Conservation (phyloP, 1,140 invertebrate species). For the Drosophila eugracilis region DNA sequence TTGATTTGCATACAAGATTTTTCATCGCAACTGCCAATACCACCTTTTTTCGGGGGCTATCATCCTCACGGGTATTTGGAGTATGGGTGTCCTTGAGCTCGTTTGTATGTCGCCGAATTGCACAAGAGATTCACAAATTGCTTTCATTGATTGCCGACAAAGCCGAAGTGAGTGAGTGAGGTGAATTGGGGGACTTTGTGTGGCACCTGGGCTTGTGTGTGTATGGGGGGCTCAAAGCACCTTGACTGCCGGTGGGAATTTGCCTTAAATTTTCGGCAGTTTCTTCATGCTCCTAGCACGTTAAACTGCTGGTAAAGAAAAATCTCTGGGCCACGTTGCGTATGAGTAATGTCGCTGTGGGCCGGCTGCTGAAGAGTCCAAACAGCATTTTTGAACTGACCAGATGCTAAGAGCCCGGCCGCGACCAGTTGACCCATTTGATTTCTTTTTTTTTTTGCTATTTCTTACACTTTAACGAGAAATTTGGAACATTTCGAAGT, state of each 20-base stretch:
- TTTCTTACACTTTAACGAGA: too few species aligned
- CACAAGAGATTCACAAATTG: conserved; percentile 81
- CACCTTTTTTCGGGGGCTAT: conserved; percentile 18
- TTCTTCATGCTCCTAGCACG: neutral
- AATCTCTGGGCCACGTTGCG: conserved; percentile 33
- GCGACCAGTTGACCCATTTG: conserved; percentile 41
- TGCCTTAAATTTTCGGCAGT: conserved; percentile 39
- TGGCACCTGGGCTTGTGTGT: neutral
- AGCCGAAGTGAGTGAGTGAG: conserved; percentile 27
- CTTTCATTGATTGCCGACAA: conserved; percentile 81
- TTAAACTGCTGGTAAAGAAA: conserved; percentile 14
- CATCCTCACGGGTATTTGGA: conserved; percentile 9
- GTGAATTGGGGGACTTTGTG: conserved; percentile 21
- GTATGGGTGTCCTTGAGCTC: conserved; percentile 57
- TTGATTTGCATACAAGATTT: conserved; percentile 77
- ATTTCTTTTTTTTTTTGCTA: neutral
- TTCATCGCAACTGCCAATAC: conserved; percentile 62
- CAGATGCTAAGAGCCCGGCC: conserved; percentile 38
- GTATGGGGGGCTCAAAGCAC: neutral
- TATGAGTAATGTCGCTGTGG: conserved; percentile 49
- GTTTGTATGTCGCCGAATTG: conserved; percentile 69
- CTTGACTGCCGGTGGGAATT: conserved; percentile 19
- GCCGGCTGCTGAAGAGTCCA: conserved; percentile 26
- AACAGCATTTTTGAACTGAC: conserved; percentile 60
- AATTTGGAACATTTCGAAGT: neutral